Percentiles rank a stretch among this genome's conserved stretches.
Conservation (phyloP, 2,797 vertebrate genomes). For the Sebastes variabilis region DNA sequence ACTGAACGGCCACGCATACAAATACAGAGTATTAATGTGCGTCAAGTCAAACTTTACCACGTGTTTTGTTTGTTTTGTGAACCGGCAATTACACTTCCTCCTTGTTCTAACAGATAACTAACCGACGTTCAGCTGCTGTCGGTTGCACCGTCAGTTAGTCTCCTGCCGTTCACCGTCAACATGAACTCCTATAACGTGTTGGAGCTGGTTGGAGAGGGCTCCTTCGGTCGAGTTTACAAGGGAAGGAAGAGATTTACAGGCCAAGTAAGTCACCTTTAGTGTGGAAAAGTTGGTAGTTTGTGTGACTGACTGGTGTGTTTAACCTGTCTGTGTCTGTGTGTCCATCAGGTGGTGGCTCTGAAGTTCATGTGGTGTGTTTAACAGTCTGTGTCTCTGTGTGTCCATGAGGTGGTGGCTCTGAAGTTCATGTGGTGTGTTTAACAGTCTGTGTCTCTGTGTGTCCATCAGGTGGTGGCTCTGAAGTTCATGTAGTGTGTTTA, state of each 20-base stretch:
- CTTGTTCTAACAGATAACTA: neutral
- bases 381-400: too few relatives aligned
- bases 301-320: neutral
- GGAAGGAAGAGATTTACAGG: conserved; percentile 89
- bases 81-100: conserved; percentile 45
- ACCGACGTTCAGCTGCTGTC: neutral
- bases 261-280: conserved; percentile 82
- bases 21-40: rapidly evolving
- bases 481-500: conserved; percentile 81
- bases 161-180: neutral
- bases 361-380: conserved; percentile 43
- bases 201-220: conserved; percentile 94
- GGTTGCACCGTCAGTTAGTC: neutral
- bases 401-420: too few relatives aligned
- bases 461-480: conserved; percentile 90
- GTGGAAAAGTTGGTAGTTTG: neutral
- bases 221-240: conserved; percentile 94
- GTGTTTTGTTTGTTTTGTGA: conserved; percentile 9
- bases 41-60: rapidly evolving
- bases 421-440: conserved; percentile 44
- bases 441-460: neutral
- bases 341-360: too few relatives aligned
- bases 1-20: rapidly evolving
- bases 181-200: conserved; percentile 93
- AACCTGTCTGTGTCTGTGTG: too few relatives aligned